Conservation (phyloP, 1,140 invertebrate genomes). For the Drosophila tsacasi region DNA sequence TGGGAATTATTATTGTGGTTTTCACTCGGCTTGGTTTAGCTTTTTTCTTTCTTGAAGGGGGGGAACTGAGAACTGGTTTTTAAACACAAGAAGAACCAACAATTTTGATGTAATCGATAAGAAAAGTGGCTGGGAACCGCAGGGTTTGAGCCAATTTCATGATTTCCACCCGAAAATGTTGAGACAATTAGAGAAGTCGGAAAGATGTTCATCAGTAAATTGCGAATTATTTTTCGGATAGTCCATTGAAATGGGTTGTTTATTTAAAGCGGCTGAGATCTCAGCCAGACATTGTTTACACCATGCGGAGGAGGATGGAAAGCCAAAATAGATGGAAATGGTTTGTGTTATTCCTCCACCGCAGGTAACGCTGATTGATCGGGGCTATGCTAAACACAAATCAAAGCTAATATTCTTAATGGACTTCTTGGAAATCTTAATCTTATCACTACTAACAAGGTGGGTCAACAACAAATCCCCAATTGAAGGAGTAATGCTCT, state of each 20-base stretch:
- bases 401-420: constrained; percentile 44
- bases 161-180: constrained; percentile 39
- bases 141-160: constrained; percentile 5
- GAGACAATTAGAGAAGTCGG: constrained; percentile 42
- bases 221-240: constrained; percentile 46
- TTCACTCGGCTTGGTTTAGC: constrained; percentile 66
- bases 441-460: constrained; percentile 43
- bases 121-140: constrained; percentile 52
- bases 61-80: constrained; percentile 51
- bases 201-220: constrained; percentile 31
- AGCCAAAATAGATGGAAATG: constrained; percentile 50
- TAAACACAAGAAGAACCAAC: constrained; percentile 29
- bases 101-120: constrained; percentile 63
- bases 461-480: constrained; percentile 29
- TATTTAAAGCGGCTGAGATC: constrained; percentile 29
- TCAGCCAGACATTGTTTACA: constrained; percentile 44
- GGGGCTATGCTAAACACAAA: constrained; percentile 40
- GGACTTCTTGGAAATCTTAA: constrained; percentile 49
- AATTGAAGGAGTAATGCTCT: neutral
- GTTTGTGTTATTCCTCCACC: constrained; percentile 37
- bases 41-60: constrained; percentile 43
- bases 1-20: constrained; percentile 82
- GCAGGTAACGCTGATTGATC: constrained; percentile 55
- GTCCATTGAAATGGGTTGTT: constrained; percentile 39
- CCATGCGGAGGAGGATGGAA: constrained; percentile 19